A percentile compares a stretch with the other conserved stretches of the same genome.
phyloP scores from a whole-genome alignment of 2,113 vertebrate genomes.

The Eulacestoma nigropectus region DNA sequence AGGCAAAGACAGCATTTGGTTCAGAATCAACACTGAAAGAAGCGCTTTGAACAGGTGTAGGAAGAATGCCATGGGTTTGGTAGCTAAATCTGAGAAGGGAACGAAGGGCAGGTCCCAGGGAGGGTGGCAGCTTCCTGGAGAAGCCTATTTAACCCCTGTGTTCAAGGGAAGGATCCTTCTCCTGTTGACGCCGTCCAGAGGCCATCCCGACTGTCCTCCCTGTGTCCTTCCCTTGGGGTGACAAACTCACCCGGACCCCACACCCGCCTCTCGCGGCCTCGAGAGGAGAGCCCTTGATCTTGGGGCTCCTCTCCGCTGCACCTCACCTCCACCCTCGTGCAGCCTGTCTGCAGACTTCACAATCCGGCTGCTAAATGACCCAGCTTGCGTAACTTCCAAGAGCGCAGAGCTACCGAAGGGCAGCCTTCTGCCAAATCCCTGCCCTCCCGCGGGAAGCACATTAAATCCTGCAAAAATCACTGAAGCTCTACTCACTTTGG shows the following conservation, averaged over 20 bases:
- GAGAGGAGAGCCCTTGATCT: background rate
- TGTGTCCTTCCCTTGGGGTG: fast-evolving
- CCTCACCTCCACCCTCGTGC: background rate
- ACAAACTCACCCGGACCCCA: fast-evolving
- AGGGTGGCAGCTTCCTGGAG: background rate
- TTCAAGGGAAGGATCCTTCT: background rate
- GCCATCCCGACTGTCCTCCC: fast-evolving
- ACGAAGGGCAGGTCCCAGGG: background rate
- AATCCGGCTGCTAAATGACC: fast-evolving
- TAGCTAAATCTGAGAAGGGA: background rate
- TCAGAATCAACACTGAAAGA: background rate
- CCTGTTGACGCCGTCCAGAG: fast-evolving
- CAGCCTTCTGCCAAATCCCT: background rate
- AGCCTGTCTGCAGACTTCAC: background rate
- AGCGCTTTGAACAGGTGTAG: background rate
- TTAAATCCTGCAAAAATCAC: background rate
- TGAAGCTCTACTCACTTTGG: background rate
- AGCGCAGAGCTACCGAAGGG: background rate
- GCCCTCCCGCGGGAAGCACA: background rate
- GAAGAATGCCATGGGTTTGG: background rate
- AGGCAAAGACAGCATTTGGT: background rate
- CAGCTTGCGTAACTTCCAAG: background rate
- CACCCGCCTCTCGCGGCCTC: background rate
- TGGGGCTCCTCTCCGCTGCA: background rate
- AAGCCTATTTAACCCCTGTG: background rate